A percentile compares a stretch with the other conserved stretches of the same genome.
Conservation (phyloP, 2,888 invertebrate genomes). For the Ceraclea dissimilis region DNA sequence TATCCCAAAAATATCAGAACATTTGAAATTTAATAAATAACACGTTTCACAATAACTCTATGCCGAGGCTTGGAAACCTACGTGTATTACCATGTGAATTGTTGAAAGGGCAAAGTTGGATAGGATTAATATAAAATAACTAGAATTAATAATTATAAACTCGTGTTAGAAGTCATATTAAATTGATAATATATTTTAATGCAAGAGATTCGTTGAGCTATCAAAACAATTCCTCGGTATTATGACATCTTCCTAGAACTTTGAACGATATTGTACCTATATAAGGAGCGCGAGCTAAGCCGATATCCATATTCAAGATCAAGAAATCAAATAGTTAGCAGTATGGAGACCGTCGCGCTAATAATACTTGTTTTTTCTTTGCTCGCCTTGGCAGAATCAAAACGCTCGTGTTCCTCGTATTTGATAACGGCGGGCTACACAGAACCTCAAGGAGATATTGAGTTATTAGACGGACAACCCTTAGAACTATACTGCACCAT, state of each 20-base stretch:
- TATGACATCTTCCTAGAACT: conserved; percentile 16
- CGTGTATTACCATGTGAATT: too few species aligned
- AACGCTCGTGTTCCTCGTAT: not conserved
- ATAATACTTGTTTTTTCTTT: not conserved
- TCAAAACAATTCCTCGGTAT: conserved; percentile 17
- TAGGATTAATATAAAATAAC: too few species aligned
- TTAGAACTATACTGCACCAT: conserved; percentile 59
- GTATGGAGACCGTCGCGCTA: not conserved
- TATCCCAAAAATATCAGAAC: too few species aligned
- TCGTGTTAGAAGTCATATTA: too few species aligned
- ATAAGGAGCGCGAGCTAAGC: not conserved
- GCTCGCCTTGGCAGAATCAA: not conserved
- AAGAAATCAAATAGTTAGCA: not conserved
- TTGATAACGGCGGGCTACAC: conserved; percentile 31
- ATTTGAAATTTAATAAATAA: too few species aligned
- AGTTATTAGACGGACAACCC: conserved; percentile 47
- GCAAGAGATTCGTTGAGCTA: not conserved
- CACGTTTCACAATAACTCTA: too few species aligned
- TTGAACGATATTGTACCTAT: conserved; percentile 2
- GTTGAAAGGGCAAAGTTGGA: too few species aligned
- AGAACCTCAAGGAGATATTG: conserved; percentile 50
- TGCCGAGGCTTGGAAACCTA: too few species aligned
- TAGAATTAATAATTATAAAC: too few species aligned
- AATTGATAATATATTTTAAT: not conserved
- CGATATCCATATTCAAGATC: not conserved